A percentile compares a stretch with the other conserved stretches of the same genome.
phyloP scores from a whole-genome alignment of 2,113 vertebrate genomes.

The Rousettus leschenaultii region DNA sequence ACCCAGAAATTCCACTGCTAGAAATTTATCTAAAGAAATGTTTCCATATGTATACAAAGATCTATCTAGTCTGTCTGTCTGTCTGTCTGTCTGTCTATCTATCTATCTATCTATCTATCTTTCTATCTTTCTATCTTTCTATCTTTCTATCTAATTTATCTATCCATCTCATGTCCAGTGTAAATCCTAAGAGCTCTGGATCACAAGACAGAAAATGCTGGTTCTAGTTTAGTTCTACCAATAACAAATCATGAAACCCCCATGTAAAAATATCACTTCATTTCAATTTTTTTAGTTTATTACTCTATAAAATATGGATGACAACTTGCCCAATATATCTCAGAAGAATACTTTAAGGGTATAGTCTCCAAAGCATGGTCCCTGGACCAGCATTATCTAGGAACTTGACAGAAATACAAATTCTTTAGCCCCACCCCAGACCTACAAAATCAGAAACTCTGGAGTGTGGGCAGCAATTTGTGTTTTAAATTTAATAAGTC shows the following conservation, averaged over 20 bases:
- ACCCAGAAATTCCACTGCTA: neutral
- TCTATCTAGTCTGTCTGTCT: too few species aligned
- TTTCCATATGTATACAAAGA: neutral
- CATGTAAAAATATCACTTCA: neutral
- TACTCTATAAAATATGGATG: slow-evolving; percentile 23
- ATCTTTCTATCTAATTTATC: too few species aligned
- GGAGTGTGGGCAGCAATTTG: neutral
- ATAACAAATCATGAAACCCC: neutral
- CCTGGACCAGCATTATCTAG: neutral
- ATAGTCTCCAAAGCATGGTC: neutral
- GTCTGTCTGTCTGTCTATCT: too few species aligned
- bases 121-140: too few species aligned
- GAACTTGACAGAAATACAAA: neutral
- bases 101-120: too few species aligned
- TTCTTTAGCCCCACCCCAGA: neutral
- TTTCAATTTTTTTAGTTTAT: slow-evolving; percentile 24
- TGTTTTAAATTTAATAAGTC: neutral
- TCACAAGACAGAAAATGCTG: slow-evolving; percentile 21
- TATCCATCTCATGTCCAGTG: neutral
- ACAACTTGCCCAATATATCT: neutral
- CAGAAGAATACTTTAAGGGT: neutral
- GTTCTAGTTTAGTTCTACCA: slow-evolving; percentile 33
- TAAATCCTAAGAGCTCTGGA: neutral
- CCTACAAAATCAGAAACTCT: slow-evolving; percentile 20
- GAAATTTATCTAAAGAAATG: slow-evolving; percentile 26